phyloP scores from a whole-genome alignment of 53 echinoderm and acorn worm genomes.

The Mesocentrotus franciscanus region DNA sequence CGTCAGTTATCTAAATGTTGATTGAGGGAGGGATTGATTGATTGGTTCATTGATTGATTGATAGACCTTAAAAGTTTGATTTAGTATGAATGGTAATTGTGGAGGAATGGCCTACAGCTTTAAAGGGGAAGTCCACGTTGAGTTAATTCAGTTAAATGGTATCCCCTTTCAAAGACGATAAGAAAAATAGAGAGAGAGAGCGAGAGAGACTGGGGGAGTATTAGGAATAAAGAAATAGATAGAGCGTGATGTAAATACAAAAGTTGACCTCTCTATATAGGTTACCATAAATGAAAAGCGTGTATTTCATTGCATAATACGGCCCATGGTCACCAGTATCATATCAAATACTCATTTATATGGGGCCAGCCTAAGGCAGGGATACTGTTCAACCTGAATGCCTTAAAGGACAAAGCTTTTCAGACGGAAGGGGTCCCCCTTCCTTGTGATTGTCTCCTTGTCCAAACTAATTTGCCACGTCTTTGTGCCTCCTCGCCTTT shows the following conservation, averaged over 20 bases:
- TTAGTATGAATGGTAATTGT: no score
- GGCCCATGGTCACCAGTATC: slow-evolving; percentile 26
- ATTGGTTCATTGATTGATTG: no score
- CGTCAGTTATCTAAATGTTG: no score
- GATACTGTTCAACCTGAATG: background rate
- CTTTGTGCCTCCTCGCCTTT: background rate
- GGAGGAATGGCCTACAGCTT: no score
- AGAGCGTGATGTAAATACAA: background rate
- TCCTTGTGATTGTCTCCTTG: slow-evolving; percentile 32
- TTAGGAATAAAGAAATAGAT: background rate
- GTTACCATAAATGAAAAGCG: background rate
- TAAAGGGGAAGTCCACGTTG: no score
- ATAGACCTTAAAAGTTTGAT: no score
- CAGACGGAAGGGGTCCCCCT: background rate
- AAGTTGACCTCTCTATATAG: slow-evolving; percentile 41
- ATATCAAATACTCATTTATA: background rate
- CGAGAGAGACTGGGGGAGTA: background rate
- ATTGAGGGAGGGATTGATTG: no score
- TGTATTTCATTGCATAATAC: slow-evolving; percentile 29
- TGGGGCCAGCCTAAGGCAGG: background rate
- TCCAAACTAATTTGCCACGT: slow-evolving; percentile 35
- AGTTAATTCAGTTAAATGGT: no score
- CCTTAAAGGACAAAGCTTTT: slow-evolving; percentile 5
- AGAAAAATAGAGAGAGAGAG: background rate
- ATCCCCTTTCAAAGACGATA: no score